Percentiles rank a stretch among this genome's conserved stretches.
phyloP scores from a whole-genome alignment of 2,113 vertebrate genomes.

The Brienomyrus longianalis region DNA sequence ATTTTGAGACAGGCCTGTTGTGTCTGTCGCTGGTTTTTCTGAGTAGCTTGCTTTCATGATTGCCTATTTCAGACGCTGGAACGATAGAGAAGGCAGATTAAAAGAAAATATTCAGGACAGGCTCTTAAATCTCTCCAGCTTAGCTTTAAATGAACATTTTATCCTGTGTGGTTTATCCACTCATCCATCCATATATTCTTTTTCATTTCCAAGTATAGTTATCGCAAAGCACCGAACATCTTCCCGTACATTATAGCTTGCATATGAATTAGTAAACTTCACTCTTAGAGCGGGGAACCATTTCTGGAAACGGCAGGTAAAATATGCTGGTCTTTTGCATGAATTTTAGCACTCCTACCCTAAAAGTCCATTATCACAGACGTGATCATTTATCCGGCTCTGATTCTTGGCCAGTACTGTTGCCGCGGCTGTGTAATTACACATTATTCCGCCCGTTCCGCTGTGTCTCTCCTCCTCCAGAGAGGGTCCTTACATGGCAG shows the following conservation, averaged over 20 bases:
- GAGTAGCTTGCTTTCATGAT: background rate
- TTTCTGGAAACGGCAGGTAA: background rate
- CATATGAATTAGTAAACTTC: background rate
- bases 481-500: background rate
- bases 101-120: background rate
- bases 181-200: background rate
- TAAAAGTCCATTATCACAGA: constrained; percentile 21
- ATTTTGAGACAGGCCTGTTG: background rate
- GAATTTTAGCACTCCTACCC: background rate
- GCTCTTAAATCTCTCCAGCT: background rate
- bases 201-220: background rate
- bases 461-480: background rate
- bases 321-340: background rate
- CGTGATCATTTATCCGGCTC: background rate
- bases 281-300: background rate
- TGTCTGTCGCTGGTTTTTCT: background rate
- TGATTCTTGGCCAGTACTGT: background rate
- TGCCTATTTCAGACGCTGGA: background rate
- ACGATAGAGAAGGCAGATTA: background rate
- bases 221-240: background rate
- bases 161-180: background rate
- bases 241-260: background rate
- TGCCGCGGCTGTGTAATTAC: background rate
- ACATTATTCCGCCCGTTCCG: background rate
- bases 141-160: background rate